A percentile compares a stretch with the other conserved stretches of the same genome.
Evolutionary conservation across 2,888 invertebrate species (phyloP).

Genomic region (Volucella inanis): DNA sequence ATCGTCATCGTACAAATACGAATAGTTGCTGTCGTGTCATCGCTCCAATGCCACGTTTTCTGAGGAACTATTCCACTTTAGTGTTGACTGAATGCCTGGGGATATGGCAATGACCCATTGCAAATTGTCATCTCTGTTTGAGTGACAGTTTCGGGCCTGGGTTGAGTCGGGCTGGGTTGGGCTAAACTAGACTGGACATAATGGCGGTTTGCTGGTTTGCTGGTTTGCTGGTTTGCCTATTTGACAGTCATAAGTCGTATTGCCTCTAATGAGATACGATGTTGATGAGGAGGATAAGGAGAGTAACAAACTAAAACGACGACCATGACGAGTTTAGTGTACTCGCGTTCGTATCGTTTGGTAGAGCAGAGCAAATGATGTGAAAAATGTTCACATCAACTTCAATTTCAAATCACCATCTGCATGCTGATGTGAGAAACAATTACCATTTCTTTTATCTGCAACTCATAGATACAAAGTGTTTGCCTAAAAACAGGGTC

Average conservation of each 20-base stretch:
- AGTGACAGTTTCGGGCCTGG: conserved; percentile 41
- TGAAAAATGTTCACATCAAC: conserved; percentile 32
- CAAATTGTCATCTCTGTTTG: conserved; percentile 48
- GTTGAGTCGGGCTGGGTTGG: conserved; percentile 1
- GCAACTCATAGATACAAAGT: conserved; percentile 21
- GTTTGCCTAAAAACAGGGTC: background rate
- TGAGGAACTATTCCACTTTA: too few species aligned
- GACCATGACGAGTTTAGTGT: too few species aligned
- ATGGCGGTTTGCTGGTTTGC: conserved; percentile 28
- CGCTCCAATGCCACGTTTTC: too few species aligned
- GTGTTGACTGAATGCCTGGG: background rate
- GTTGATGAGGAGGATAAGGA: too few species aligned
- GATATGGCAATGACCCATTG: conserved; percentile 56
- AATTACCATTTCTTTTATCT: conserved; percentile 68
- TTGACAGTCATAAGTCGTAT: background rate
- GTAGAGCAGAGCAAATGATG: conserved; percentile 54
- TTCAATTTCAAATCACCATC: conserved; percentile 34
- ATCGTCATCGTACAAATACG: conserved; percentile 15
- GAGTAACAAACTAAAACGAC: too few species aligned
- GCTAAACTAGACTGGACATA: conserved; percentile 10
- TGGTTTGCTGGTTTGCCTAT: background rate
- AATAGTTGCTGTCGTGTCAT: conserved; percentile 1
- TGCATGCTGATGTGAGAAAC: conserved; percentile 57
- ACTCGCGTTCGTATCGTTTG: conserved; percentile 22
- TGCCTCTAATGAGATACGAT: conserved; percentile 45